Percentiles rank a stretch among this genome's conserved stretches.
Evolutionary conservation across 2,888 invertebrate genomes (phyloP).

Genomic region (Leptodirus hochenwartii): DNA sequence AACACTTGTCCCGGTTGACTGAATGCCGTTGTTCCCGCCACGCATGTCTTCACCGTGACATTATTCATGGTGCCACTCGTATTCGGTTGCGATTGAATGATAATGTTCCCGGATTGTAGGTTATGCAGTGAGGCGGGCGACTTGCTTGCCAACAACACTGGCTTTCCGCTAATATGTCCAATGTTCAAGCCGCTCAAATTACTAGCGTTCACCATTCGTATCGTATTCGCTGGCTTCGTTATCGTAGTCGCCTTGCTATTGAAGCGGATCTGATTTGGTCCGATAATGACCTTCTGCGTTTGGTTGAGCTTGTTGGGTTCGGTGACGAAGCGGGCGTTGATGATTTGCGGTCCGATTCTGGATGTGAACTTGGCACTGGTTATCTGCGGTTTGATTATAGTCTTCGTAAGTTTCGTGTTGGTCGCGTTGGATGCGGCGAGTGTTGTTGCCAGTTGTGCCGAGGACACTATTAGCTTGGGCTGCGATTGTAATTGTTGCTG

Average conservation of each 20-base stretch:
- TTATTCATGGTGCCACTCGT: constrained; percentile 9
- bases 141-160: constrained; percentile 33
- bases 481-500: too few relatives aligned
- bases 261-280: constrained; percentile 20
- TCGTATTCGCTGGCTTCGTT: constrained; percentile 19
- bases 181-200: constrained; percentile 28
- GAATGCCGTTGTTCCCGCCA: constrained; percentile 10
- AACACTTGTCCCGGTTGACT: constrained; percentile 21
- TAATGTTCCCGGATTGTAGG: constrained; percentile 27
- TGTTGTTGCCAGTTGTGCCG: constrained; percentile 18
- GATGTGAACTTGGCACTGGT: constrained; percentile 21
- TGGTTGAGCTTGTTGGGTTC: too few relatives aligned
- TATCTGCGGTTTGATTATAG: constrained; percentile 16
- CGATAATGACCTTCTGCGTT: constrained; percentile 19
- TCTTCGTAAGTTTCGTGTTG: constrained; percentile 15
- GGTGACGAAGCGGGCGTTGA: constrained; percentile 30
- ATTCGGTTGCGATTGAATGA: constrained; percentile 25
- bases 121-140: constrained; percentile 23
- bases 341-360: constrained; percentile 26
- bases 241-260: constrained; percentile 17
- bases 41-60: too few relatives aligned
- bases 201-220: constrained; percentile 30
- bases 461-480: constrained; percentile 23
- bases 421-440: constrained; percentile 17
- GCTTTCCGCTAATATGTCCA: constrained; percentile 36